Evolutionary conservation across 2,888 invertebrate species (phyloP), one percentile per base, ranked within the genome.

Genomic region (Campoplex capitator): DNA sequence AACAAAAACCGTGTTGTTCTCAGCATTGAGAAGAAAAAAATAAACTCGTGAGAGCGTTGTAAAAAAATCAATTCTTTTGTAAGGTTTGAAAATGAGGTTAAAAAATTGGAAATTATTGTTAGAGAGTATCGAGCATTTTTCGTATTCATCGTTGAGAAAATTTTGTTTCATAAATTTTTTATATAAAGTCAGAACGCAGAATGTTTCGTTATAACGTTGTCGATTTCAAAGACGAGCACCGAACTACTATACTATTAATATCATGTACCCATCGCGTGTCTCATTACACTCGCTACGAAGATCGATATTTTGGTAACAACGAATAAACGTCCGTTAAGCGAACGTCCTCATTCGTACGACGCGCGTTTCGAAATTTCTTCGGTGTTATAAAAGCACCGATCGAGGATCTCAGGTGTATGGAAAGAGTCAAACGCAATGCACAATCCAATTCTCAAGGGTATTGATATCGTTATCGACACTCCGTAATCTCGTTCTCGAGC

Each of bases 381-480:
- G 45, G 67, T 62, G 23, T 42, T 70, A 18, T 81, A 42, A 51
- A 6, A n/a, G n/a, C n/a, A 35, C 35, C 23, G n/a, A 13, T 9
- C 7, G 13, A 32, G 65, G 71, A 80, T 56, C 35, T 38, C 65
- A 62, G 28, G 54, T 54, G 38, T 42, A 56, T 54, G 13, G 32
- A 62, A 71, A 58, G 42, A 35, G 45, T 35, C 32, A 42, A 62
- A 68, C 58, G 32, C 67, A 67, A 54, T 83, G 16, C 75, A 79
- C 68, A 79, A 86, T 83, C 86, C 74, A 79, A 79, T 83, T 86
- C 78, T 76, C 86, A 86, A 83, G 83, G 75, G 68, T 78, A 86
- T 78, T 73, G 74, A 83, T 83, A 83, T 78, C 78, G 74, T 83
- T 83, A 79, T 77, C 77, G 83, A 68, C 38, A 58, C 45, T 51